phyloP scores from a whole-genome alignment of 1,140 invertebrate genomes.

The Tetramorium simillimum region DNA sequence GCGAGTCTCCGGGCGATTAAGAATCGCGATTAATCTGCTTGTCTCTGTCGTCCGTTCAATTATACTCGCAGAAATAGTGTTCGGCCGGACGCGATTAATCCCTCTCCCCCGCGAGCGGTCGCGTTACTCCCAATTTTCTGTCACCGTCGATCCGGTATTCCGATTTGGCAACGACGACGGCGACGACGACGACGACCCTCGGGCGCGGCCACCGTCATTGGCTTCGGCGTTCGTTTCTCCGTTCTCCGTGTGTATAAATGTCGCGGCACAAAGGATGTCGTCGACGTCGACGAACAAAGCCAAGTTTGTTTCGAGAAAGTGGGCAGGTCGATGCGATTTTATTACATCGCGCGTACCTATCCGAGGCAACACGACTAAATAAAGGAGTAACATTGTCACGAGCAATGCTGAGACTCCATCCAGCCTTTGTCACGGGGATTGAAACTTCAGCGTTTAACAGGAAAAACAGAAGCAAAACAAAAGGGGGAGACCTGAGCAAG shows the following conservation, averaged over 20 bases:
- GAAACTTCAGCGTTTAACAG: neutral
- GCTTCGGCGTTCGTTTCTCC: neutral
- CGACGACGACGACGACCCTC: conserved; percentile 29
- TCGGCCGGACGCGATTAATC: conserved; percentile 66
- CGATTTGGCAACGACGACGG: conserved; percentile 62
- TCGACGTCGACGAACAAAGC: conserved; percentile 58
- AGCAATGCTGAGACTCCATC: neutral
- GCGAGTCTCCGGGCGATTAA: conserved; percentile 57
- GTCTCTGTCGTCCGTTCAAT: conserved; percentile 33
- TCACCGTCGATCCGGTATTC: conserved; percentile 60
- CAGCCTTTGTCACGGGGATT: conserved; percentile 2
- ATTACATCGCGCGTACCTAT: conserved; percentile 8
- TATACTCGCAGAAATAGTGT: conserved; percentile 65
- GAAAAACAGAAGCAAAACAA: neutral
- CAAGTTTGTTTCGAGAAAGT: conserved; percentile 29
- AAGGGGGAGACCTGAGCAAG: neutral
- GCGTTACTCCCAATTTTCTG: conserved; percentile 66
- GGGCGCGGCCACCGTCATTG: neutral
- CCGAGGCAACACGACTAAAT: conserved; percentile 3
- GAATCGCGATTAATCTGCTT: conserved; percentile 39
- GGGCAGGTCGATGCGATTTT: conserved; percentile 28
- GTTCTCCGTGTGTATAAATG: conserved; percentile 46
- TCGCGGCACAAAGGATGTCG: conserved; percentile 8
- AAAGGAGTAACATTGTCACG: neutral
- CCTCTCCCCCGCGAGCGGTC: conserved; percentile 49